Evolutionary conservation across 1,140 invertebrate genomes (phyloP), one percentile per base, ranked within the genome.

Genomic region (roundworm (Caenorhabditis elegans)): DNA sequence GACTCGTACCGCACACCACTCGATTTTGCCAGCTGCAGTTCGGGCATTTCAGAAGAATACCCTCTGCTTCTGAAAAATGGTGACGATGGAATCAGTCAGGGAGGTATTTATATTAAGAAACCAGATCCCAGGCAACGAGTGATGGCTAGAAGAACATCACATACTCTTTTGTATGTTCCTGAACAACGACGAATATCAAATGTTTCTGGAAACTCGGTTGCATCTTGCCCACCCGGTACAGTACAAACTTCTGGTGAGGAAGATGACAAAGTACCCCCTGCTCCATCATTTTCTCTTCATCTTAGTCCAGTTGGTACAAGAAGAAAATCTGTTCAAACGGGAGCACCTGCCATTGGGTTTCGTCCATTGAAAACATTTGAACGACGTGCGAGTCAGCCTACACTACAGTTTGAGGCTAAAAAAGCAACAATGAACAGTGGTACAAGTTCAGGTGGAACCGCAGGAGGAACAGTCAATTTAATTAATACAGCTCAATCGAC

Each of bases 141-240:
- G 17, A 48, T 82, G 36, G 43, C 76, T 39, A 49, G 86, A 43
- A 79, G 86, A 36, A 87, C 85, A 13, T 85, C 84, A 24, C 86
- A 88, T 55, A 89, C 87, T 6, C 77, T 88, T 8, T 78, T 88
- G 5, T 88, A 79, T 82, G 88, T 88, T 11, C 87, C 87, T 1
- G 85, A 89, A 43, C 85, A 86, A 78, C 39, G 87, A 28, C 31
- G 87, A 55, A 86, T 87, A 3, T 85, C 84, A 0, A 88, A 85
- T 26, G 86, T 84, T 22, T 89, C 88, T 49, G 88, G 86, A 3
- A 83, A 79, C 39, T 86, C 86, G 1, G 77, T 87, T 4, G 84
- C 82, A 28, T 86, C 85, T 17, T 88, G 82, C 22, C 46, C 80
- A 34, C 31, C 46, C n/a, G 49, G 88, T 82, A 87, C 87, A n/a